Conservation (phyloP, 1,140 invertebrate species). For the Colletes gigas region DNA sequence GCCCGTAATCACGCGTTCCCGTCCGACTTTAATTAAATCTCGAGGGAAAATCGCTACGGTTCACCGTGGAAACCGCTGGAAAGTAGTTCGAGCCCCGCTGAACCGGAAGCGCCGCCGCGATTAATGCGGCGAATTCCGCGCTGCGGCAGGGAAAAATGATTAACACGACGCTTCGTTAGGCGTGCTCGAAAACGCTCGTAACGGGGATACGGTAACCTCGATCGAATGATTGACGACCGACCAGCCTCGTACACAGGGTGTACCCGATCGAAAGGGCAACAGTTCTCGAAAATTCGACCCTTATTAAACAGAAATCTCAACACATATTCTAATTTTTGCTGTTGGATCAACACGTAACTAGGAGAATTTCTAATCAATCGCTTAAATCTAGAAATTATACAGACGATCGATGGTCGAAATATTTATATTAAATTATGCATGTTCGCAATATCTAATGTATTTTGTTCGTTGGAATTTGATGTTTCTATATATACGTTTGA, state of each 20-base stretch:
- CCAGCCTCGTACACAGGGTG: neutral
- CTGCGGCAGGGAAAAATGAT: neutral
- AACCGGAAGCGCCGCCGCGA: neutral
- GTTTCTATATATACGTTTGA: too few species aligned
- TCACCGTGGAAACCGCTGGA: neutral
- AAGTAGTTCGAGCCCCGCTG: neutral
- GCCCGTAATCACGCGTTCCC: neutral
- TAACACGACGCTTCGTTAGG: constrained; percentile 5
- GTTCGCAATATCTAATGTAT: too few species aligned
- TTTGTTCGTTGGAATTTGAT: too few species aligned
- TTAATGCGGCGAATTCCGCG: neutral
- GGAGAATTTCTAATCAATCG: too few species aligned
- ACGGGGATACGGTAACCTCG: neutral
- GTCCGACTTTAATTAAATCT: neutral
- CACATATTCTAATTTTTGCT: too few species aligned
- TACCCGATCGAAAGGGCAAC: neutral
- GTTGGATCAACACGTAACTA: too few species aligned
- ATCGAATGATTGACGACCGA: constrained; percentile 27
- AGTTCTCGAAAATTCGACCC: neutral
- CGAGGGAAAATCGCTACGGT: neutral
- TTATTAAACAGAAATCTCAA: too few species aligned
- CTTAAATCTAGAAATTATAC: too few species aligned
- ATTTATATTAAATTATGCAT: too few species aligned
- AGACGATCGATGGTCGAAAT: too few species aligned
- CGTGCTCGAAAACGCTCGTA: neutral